Evolutionary conservation across 2,888 invertebrate genomes (phyloP), one percentile per base, ranked within the genome.

Genomic region (Xanthia togata): DNA sequence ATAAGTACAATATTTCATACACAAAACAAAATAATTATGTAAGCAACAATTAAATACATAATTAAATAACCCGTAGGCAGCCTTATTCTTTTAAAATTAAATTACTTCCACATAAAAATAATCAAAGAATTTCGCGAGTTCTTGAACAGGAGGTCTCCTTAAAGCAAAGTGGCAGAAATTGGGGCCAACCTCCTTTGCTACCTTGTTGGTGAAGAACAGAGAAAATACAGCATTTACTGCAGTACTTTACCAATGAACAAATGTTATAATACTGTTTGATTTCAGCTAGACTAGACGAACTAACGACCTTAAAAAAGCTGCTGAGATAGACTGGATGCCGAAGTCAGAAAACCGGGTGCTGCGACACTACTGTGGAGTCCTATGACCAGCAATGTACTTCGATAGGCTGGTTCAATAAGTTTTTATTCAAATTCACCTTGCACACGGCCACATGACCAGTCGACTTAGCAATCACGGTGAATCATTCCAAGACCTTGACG

Each of bases 21-120:
- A 74, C 2, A 67, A 65, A 79, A 41, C 31, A 57, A 59, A 26
- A 17, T 12, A n/a, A 55, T 44, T 65, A 31, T 14, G 35, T n/a
- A 41, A 31, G 55, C 73, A 60, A 71, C 23, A 50, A 59, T 41
- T 57, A 64, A 57, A 65, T 55, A 59, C 44, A 53, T 65, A 65
- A 73, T 79, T 26, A 53, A 73, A 60, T 41, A 47, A 73, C 53
- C 59, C 35, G n/a, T 38, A 20, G 47, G 79, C 79, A 31, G 5
- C 31, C 9, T 55, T 55, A 59, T 64, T 60, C 35, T 69, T 80
- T n/a, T 23, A 23, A 44, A 69, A 65, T 64, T 55, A 38, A 65
- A 64, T 79, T 41, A 35, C 38, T 75, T 80, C 44, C 31, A 59
- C 69, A 59, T 76, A 35, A 69, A 75, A 81, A 35, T 38, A 75